phyloP scores from a whole-genome alignment of 2,797 vertebrate species.

The Catostomus latipinnis region DNA sequence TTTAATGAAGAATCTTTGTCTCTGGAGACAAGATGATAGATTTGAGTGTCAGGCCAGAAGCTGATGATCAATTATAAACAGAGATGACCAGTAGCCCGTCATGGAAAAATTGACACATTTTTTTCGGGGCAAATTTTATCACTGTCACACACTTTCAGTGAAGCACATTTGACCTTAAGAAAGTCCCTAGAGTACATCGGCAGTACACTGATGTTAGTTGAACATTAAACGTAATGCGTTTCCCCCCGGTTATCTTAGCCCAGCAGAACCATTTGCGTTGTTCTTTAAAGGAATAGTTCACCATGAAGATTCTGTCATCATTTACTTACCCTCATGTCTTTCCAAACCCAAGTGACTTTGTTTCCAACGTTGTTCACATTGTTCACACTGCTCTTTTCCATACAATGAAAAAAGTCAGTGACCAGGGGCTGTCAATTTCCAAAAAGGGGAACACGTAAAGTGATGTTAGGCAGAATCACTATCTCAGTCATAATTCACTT shows the following conservation, averaged over 20 bases:
- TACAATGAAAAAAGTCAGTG: no score
- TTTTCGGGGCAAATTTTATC: constrained; percentile 45
- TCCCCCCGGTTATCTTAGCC: no score
- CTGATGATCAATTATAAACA: constrained; percentile 39
- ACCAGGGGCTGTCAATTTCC: no score
- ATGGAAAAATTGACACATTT: constrained; percentile 23
- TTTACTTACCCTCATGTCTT: no score
- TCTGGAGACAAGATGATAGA: constrained; percentile 43
- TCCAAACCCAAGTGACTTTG: no score
- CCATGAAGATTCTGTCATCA: no score
- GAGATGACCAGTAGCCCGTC: constrained; percentile 13
- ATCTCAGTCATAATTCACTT: no score
- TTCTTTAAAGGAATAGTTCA: constrained; percentile 5
- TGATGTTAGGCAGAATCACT: no score
- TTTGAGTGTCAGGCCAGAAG: constrained; percentile 20
- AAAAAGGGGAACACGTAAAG: no score
- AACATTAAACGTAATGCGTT: constrained; percentile 3
- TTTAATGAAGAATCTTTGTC: constrained; percentile 17
- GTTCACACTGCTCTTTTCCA: no score
- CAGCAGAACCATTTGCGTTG: neutral
- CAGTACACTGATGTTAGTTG: constrained; percentile 10
- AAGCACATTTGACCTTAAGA: neutral
- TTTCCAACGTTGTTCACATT: no score
- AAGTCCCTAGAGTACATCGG: constrained; percentile 32
- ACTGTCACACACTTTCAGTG: neutral